Percentiles rank a stretch among this genome's conserved stretches.
These are phyloP conservation scores for Platyrinchus mystaceus DNA, from an alignment of 2,797 vertebrate genomes.

Conservation along the genomic window DNA sequence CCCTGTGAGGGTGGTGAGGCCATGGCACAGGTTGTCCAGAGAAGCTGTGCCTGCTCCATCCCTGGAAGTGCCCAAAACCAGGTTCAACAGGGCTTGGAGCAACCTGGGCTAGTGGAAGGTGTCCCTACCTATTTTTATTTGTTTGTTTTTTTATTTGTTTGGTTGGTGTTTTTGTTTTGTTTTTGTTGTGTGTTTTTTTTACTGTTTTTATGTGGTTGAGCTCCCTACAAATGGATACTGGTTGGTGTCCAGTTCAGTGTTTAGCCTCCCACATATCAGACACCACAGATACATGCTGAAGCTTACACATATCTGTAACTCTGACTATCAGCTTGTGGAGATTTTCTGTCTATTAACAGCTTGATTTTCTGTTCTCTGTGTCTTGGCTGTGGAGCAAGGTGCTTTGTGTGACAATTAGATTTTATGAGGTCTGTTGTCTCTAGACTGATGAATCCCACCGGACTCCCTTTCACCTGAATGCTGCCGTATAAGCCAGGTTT, in stretches of 20 bases:
- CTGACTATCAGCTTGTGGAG: background rate
- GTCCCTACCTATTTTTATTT: background rate
- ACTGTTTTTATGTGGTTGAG: background rate
- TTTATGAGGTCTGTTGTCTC: background rate
- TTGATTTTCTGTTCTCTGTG: background rate
- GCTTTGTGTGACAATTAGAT: background rate
- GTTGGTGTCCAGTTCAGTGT: background rate
- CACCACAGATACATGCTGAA: background rate
- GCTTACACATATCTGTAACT: fast-evolving
- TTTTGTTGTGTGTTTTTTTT: background rate
- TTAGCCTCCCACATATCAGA: fast-evolving
- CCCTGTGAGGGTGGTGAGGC: background rate
- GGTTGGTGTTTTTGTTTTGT: too few species aligned
- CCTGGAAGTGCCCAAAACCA: background rate
- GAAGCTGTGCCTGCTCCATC: background rate
- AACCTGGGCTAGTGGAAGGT: background rate
- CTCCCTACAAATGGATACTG: background rate
- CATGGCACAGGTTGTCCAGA: background rate
- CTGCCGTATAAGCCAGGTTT: fast-evolving
- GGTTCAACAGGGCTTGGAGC: background rate
- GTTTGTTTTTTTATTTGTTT: background rate
- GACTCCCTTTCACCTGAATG: background rate
- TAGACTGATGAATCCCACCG: background rate
- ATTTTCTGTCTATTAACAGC: background rate
- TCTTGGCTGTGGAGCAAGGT: background rate